phyloP scores from a whole-genome alignment of 2,113 vertebrate species.

The Monarcha castaneiventris region DNA sequence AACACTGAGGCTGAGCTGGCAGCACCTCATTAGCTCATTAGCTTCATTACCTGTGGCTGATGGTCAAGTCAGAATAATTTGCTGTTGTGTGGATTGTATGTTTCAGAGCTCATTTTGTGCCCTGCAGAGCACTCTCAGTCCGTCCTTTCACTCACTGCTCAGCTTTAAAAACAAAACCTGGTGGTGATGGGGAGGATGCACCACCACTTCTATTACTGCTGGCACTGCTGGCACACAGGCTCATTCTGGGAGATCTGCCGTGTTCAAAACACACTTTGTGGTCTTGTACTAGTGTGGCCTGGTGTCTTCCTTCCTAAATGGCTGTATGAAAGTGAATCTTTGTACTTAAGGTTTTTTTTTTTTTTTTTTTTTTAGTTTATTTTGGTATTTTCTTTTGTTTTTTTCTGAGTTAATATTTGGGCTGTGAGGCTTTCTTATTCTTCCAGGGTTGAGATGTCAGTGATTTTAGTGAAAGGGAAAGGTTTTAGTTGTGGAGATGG shows the following conservation, averaged over 20 bases:
- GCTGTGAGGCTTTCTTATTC: neutral
- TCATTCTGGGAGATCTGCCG: neutral
- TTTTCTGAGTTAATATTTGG: neutral
- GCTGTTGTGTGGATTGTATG: constrained; percentile 20
- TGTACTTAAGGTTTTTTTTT: too few relatives aligned
- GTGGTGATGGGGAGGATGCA: neutral
- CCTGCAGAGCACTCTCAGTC: neutral
- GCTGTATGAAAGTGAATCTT: rapidly evolving
- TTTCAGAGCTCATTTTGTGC: constrained; percentile 32
- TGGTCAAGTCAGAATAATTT: constrained; percentile 55
- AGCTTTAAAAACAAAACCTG: neutral
- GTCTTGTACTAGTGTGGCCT: neutral
- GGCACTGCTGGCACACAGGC: neutral
- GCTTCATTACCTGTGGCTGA: constrained; percentile 31
- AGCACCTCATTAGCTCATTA: neutral
- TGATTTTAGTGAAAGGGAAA: neutral
- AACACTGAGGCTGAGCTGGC: neutral
- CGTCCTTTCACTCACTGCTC: neutral
- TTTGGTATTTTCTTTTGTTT: neutral
- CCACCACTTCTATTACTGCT: neutral
- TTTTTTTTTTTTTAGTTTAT: neutral
- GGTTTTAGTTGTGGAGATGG: too few relatives aligned
- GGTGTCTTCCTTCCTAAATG: neutral
- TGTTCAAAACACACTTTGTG: rapidly evolving
- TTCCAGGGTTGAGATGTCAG: neutral